These are phyloP conservation scores for Melanostoma mellinum DNA, from an alignment of 2,888 invertebrate species.

Conservation along the genomic window DNA sequence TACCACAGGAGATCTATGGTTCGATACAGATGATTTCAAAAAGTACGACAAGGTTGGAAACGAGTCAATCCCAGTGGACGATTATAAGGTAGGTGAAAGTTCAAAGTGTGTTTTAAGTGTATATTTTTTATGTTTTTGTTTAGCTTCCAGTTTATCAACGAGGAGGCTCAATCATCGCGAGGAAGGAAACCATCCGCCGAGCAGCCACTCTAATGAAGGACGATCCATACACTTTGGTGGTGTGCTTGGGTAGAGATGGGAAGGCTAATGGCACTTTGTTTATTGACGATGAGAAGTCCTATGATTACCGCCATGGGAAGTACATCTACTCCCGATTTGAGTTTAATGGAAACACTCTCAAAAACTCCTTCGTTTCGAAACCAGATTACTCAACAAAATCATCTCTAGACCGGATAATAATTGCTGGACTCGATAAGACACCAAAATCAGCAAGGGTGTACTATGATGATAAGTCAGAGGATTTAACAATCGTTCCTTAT, in stretches of 20 bases:
- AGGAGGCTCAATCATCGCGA: slow-evolving; percentile 94
- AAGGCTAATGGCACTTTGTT: slow-evolving; percentile 91
- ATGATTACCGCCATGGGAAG: slow-evolving; percentile 89
- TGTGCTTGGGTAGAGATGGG: slow-evolving; percentile 88
- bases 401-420: slow-evolving; percentile 94
- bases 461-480: slow-evolving; percentile 82
- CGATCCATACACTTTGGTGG: slow-evolving; percentile 96
- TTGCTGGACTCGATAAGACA: slow-evolving; percentile 88
- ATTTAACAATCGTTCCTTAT: slow-evolving; percentile 87
- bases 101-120: background rate
- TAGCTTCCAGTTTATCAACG: slow-evolving; percentile 96
- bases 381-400: slow-evolving; percentile 89
- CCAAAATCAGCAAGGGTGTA: slow-evolving; percentile 86
- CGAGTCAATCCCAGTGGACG: slow-evolving; percentile 77
- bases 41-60: slow-evolving; percentile 78
- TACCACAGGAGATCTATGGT: slow-evolving; percentile 88
- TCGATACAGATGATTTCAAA: slow-evolving; percentile 91
- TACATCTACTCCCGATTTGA: slow-evolving; percentile 87
- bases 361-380: slow-evolving; percentile 86
- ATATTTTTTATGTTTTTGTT: background rate
- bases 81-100: slow-evolving; percentile 77
- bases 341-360: slow-evolving; percentile 86
- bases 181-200: slow-evolving; percentile 94
- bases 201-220: slow-evolving; percentile 92
- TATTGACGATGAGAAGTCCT: slow-evolving; percentile 95